Base-by-base conservation (phyloP, 2,113 vertebrate genomes). In the Microtus pennsylvanicus region DNA sequence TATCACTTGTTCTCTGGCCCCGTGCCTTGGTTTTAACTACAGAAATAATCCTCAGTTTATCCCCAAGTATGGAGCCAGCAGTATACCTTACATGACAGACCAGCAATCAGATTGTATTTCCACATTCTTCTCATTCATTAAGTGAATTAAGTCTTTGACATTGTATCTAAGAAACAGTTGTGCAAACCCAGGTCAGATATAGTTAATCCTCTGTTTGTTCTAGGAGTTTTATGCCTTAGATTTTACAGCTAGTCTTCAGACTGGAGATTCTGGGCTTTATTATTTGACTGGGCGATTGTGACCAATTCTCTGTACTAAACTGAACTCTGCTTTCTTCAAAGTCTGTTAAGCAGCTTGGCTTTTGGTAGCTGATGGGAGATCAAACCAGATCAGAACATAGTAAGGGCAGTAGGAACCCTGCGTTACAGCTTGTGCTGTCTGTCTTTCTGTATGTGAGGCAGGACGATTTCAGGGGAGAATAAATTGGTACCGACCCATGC, bases 371-470 rank as follows among this genome's bases (percentile, higher is more conserved):
- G 28, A 11, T 22, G 28, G 58, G 42, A 38, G 28, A 45, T 7
- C 26, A 76, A 35, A 78, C 26, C 22, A 42, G 30, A 1, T 28
- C 26, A 75, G 58, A 93, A 50, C 9, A 2, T 19, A 7, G 13
- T 28, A 2, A 83, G 67, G 35, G 35, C 30, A 21, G 42, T 7
- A 52, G 14, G 38, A 35, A 11, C 3, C 9, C 12, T 6, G 6
- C 1, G 3, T 10, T 4, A 1, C 3, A 1, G 26, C 67, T 22
- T 2, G 8, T 16, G 12, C 24, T 14, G 2, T n/a, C 67, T 17
- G 7, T 22, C 42, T 55, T 45, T 90, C 11, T 30, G 1, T 33
- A 8, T 28, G 4, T 9, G 14, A 22, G 35, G n/a, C 22, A 35
- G 38, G 55, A 33, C 21, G 42, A 47, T 58, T 72, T 78, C n/a